Base-by-base conservation (phyloP, 2,888 invertebrate genomes). In the Oithona nana region DNA sequence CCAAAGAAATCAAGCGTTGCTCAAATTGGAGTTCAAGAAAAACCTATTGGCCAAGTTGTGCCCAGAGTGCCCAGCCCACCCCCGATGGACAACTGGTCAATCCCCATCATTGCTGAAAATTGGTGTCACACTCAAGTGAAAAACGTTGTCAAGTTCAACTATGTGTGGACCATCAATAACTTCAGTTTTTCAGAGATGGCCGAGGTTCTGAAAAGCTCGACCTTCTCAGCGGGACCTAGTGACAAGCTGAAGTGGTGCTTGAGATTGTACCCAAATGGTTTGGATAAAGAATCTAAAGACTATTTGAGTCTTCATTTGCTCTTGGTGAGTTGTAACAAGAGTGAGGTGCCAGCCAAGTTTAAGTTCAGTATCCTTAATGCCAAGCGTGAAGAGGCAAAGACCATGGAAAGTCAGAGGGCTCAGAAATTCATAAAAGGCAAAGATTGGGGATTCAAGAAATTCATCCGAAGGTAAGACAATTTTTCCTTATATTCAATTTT, bases 161-260 rank as follows among this genome's bases (percentile, higher is more conserved):
- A 98, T 78, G 97, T 98, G 92, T 98, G 98, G 98, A 98, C 98
- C 75, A 98, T 98, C 80, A 97, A 97, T 80, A 98, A 99, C 83
- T 98, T 98, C 80, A 95, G 95, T 80, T 99, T 98, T 79, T 98
- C 98, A 79, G 98, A 98, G 79, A 98, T 99, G 97, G 98, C 98
- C 70, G 98, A 99, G 80, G 97, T 97, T 70, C 81, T 98, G 74
- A 98, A 98, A 80, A 95, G 95, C 75, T 97, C 97, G 71, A 95
- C 97, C 70, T 98, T 99, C 79, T 97, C 94, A 68, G 97, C 97
- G 68, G 95, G 97, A 76, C 90, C 93, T 76, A 97, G 94, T 80
- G 97, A 98, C 78, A 98, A 98, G 81, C 81, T 98, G 73, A 98
- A 97, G 81, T 98, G 98, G 98, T 98, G 97, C 83, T 82, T 97